Base-by-base conservation (phyloP, 2,888 invertebrate species). In the Beris morrisii region DNA sequence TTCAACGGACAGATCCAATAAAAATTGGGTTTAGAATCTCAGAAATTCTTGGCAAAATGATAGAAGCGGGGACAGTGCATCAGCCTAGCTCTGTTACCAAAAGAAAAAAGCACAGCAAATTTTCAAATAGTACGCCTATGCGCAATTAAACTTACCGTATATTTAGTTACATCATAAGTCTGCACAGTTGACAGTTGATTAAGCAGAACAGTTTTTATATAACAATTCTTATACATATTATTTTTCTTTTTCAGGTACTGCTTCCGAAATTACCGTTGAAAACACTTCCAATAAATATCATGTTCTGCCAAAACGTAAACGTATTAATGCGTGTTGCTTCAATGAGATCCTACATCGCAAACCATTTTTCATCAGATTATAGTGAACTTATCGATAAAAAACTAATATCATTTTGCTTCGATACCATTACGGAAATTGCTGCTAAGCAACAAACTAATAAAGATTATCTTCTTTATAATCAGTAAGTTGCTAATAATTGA, bases 381-480 rank as follows among this genome's bases (percentile, higher is more conserved):
- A 79, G 78, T 70, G 75, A 77, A 12, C 73, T 74, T 53, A 69
- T 72, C 1, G 81, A 81, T 71, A 72, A 71, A 5, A 73, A 73
- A 69, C 75, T 80, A n/a, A 73, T 79, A 32, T 69, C 65, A 0
- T 66, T 74, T 3, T 71, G 74, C 4, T 52, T 78, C 32, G 75
- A 75, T 70, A 73, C 76, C 67, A 70, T 82, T 4, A 81, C 79
- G 59, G 73, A 77, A 54, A 66, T 84, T 66, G 71, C 71, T 4
- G 76, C 77, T 43, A 72, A 71, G 52, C 75, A 78, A 63, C 69
- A 69, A 52, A 52, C 46, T 0, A 74, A 79, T 70, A 80, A 81
- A 67, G 74, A 79, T 13, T 71, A 77, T 58, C 77, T 84, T 73
- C 77, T 83, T 13, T 82, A 81, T 64, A 84, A 84, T 46, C 74